These are phyloP conservation scores for Hydrotaea cyrtoneurina DNA, from an alignment of 2,888 invertebrate genomes.

Conservation along the genomic window DNA sequence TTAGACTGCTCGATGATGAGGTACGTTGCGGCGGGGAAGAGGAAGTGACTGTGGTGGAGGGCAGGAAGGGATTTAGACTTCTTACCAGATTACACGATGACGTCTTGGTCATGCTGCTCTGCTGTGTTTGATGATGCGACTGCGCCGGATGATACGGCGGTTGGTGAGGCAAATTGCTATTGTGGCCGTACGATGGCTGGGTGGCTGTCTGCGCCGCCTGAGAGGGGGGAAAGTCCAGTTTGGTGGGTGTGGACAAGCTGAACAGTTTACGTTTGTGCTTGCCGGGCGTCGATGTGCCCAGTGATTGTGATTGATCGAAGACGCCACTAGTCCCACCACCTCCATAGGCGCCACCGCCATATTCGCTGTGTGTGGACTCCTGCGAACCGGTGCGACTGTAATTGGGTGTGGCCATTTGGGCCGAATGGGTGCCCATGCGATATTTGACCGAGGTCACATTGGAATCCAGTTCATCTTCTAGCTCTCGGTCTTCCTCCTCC, in stretches of 20 bases:
- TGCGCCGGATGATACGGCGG: neutral
- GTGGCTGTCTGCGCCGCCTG: slow-evolving; percentile 61
- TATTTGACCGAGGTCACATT: slow-evolving; percentile 75
- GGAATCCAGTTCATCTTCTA: slow-evolving; percentile 73
- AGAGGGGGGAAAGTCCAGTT: slow-evolving; percentile 70
- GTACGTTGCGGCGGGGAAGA: slow-evolving; percentile 61
- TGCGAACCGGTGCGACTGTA: slow-evolving; percentile 77
- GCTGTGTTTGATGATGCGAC: slow-evolving; percentile 58
- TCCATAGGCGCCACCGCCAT: slow-evolving; percentile 54
- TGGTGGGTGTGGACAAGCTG: slow-evolving; percentile 76
- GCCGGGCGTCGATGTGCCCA: slow-evolving; percentile 73
- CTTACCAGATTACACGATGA: slow-evolving; percentile 73
- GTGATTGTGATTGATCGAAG: slow-evolving; percentile 12
- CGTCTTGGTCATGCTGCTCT: slow-evolving; percentile 66
- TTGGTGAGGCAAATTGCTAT: slow-evolving; percentile 22
- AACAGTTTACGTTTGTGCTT: slow-evolving; percentile 78
- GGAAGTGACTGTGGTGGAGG: slow-evolving; percentile 62
- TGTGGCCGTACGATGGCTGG: slow-evolving; percentile 22
- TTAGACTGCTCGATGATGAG: slow-evolving; percentile 68
- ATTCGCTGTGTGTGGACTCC: slow-evolving; percentile 75
- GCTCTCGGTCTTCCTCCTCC: slow-evolving; percentile 66
- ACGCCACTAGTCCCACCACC: slow-evolving; percentile 13
- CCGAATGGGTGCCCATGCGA: slow-evolving; percentile 71
- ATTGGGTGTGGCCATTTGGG: slow-evolving; percentile 74
- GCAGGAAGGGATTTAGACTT: slow-evolving; percentile 78